A percentile compares a stretch with the other conserved stretches of the same genome.
Conservation (phyloP, 2,888 invertebrate species). For the Sinelater perroti region DNA sequence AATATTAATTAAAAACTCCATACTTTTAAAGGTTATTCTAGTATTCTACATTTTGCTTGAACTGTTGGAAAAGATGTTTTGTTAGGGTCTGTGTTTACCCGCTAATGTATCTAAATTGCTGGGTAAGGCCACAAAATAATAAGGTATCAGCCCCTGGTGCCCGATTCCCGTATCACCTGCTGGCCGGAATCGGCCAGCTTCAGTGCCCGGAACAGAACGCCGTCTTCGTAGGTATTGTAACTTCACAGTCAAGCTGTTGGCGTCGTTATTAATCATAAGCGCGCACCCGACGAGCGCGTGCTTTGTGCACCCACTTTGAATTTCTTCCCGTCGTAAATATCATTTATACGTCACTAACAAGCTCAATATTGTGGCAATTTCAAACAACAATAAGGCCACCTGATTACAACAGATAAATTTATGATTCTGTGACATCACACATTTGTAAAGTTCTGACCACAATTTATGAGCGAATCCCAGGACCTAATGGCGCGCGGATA, state of each 20-base stretch:
- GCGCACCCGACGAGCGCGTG: constrained; percentile 28
- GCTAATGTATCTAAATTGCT: no score
- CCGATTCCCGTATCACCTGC: no score
- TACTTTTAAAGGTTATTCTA: no score
- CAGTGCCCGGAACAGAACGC: constrained; percentile 29
- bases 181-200: no score
- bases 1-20: no score
- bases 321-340: constrained; percentile 38
- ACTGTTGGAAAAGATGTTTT: no score
- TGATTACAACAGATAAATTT: constrained; percentile 49
- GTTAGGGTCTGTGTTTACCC: no score
- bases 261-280: constrained; percentile 41
- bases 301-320: constrained; percentile 35
- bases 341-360: constrained; percentile 42
- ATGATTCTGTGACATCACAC: constrained; percentile 49
- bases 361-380: constrained; percentile 43
- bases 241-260: constrained; percentile 39
- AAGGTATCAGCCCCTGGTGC: no score
- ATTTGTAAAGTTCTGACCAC: constrained; percentile 49
- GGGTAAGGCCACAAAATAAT: no score
- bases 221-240: constrained; percentile 38
- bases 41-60: no score
- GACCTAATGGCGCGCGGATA: constrained; percentile 48
- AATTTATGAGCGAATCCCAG: constrained; percentile 47
- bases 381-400: constrained; percentile 42